These are phyloP conservation scores for Micromesistius poutassou DNA, from an alignment of 2,797 vertebrate species.

Conservation along the genomic window DNA sequence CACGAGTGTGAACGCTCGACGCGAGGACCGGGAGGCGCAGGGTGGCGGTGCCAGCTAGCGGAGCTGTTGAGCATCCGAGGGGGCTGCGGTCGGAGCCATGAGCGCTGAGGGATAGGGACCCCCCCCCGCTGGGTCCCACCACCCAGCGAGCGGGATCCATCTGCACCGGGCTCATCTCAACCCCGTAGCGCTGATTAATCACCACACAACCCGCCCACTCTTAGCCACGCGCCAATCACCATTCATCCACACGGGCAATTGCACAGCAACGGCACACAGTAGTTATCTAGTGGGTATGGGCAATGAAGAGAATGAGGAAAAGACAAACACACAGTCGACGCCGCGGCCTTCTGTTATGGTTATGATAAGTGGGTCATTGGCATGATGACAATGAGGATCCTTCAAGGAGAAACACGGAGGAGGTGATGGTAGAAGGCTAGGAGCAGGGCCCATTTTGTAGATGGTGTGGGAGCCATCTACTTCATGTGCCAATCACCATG, in stretches of 20 bases:
- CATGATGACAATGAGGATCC: slow-evolving; percentile 3
- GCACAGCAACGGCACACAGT: slow-evolving; percentile 42
- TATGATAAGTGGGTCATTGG: slow-evolving; percentile 13
- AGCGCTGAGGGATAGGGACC: slow-evolving; percentile 20
- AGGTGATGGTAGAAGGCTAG: background rate
- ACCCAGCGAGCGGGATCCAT: slow-evolving; percentile 68
- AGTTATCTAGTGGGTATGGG: slow-evolving; percentile 28
- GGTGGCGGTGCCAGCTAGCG: slow-evolving; percentile 24
- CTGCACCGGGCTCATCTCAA: slow-evolving; percentile 66
- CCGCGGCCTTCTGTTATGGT: slow-evolving; percentile 18
- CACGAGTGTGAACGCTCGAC: slow-evolving; percentile 23
- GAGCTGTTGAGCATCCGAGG: slow-evolving; percentile 22
- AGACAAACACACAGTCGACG: background rate
- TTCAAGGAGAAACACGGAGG: background rate
- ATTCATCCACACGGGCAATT: slow-evolving; percentile 64
- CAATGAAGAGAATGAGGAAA: slow-evolving; percentile 9
- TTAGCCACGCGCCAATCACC: slow-evolving; percentile 68
- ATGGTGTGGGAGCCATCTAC: slow-evolving; percentile 1
- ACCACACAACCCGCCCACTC: slow-evolving; percentile 66
- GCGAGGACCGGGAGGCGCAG: slow-evolving; percentile 34
- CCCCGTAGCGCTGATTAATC: slow-evolving; percentile 72
- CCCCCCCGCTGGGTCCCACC: slow-evolving; percentile 64
- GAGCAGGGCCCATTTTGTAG: background rate
- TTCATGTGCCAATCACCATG: background rate
- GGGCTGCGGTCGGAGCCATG: slow-evolving; percentile 37